Conservation (phyloP, 2,888 invertebrate genomes). For the Sesia bembeciformis region DNA sequence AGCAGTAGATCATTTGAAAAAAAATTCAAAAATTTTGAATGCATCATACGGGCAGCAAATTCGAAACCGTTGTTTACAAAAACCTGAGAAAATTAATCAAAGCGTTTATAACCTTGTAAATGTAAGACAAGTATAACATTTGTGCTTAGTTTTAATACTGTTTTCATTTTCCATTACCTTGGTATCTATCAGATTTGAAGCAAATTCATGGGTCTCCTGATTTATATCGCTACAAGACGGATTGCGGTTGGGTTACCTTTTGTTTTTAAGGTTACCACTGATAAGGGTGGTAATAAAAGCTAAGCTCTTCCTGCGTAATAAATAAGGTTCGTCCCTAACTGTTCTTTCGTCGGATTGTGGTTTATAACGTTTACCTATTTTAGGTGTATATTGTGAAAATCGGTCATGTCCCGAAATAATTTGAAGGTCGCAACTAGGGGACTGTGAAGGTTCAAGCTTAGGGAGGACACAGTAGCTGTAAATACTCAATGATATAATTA, state of each 20-base stretch:
- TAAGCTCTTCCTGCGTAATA: conserved; percentile 7
- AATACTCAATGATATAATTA: too few species aligned
- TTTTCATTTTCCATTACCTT: neutral
- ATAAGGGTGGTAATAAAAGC: conserved; percentile 13
- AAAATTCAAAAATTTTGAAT: too few species aligned
- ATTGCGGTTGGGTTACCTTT: conserved; percentile 15
- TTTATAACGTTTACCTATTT: neutral
- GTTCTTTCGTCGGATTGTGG: too few species aligned
- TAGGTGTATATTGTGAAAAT: neutral
- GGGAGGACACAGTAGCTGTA: too few species aligned
- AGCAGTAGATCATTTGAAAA: too few species aligned
- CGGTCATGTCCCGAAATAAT: neutral
- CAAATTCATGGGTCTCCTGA: conserved; percentile 24
- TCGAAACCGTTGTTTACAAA: too few species aligned
- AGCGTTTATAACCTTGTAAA: too few species aligned
- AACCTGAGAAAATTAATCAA: too few species aligned
- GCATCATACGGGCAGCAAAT: too few species aligned
- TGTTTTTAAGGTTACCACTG: conserved; percentile 17
- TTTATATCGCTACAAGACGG: conserved; percentile 32
- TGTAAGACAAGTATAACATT: too few species aligned
- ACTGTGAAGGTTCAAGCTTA: neutral
- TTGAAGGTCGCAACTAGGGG: neutral
- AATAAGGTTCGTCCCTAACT: conserved; percentile 1
- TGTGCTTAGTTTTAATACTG: too few species aligned
- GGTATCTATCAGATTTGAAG: conserved; percentile 8